Evolutionary conservation across 2,888 invertebrate genomes (phyloP), one percentile per base, ranked within the genome.

Genomic region (Heliconius ismenius): DNA sequence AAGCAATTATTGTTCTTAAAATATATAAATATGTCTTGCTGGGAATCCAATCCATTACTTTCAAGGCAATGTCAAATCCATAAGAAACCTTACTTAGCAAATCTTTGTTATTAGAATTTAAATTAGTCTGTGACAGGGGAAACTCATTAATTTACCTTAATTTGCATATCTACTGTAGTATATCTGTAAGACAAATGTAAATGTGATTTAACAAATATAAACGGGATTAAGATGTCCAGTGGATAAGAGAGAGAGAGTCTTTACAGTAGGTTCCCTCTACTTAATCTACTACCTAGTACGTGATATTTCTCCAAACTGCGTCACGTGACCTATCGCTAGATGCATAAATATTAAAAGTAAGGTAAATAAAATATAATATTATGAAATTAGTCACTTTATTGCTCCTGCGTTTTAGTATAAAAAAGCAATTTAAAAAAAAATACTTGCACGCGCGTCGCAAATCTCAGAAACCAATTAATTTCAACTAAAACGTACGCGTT

Each of bases 381-480:
- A 7, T 32, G 9, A 32, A 32, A 32, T 32, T 1, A 32, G 7
- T 32, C 32, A 32, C 7, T 32, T 32, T 32, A 32, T 32, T 32
- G 32, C 7, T 1, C 32, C 32, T 32, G 7, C 32, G 9, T 7
- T 7, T 49, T 6, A 49, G 18, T 49, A 49, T 18, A 49, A 49
- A 43, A 58, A 49, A n/a, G 69, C 28, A 39, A 69, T 26, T 49
- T 74, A 75, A 58, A 78, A 69, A 73, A 76, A 68, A 76, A 74
- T 60, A 68, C 69, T 65, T 63, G 76, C 76, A 74, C 60, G 68
- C 36, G 49, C 58, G 13, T 63, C 49, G 43, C 73, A 74, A 75
- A 76, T 76, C 73, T 74, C 24, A 69, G 70, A 69, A 60, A 69
- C 69, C 63, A 63, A 70, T 78, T 78, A 64, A 74, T 78, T 78